Base-by-base conservation (phyloP, 1,140 invertebrate species). In the Diabrotica undecimpunctata region DNA sequence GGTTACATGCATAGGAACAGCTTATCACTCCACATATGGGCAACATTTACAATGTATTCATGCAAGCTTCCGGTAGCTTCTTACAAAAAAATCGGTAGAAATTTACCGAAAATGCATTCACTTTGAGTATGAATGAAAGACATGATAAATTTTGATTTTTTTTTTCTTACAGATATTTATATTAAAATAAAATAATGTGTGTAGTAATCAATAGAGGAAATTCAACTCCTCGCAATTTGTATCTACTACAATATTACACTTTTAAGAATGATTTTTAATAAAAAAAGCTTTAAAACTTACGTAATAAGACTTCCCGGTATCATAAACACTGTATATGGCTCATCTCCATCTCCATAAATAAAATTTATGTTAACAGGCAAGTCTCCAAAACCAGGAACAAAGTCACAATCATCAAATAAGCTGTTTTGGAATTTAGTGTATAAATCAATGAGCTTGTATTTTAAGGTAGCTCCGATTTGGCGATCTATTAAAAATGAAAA, bases 291-390 rank as follows among this genome's bases (percentile, higher is more conserved):
- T 13, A 39, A 6, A 56, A 79, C 83, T 86, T 79, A 90, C 88
- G 86, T 86, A 67, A 90, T 78, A 59, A 89, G 80, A 51, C 92
- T 85, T n/a, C 89, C 88, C 0, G 92, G 92, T 0, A 88, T 87
- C 84, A 94, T 89, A 76, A 90, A 94, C 12, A 85, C 82, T 0
- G 85, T 83, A 73, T 88, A 89, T 54, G 86, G 86, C 2, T 85
- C 82, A 41, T 91, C 80, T 51, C 78, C 74, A 0, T 74, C 77
- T 8, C 92, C 93, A 77, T 87, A 93, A 80, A 0, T 91, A 89
- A 7, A 80, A 66, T 67, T 35, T 54, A 87, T 82, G 78, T 87
- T 76, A 0, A 91, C 75, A 0, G 88, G 88, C 14, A 84, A 73
- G 60, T 85, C 78, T 0, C 78, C 83, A 1, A 87, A 74, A 62